Evolutionary conservation across 2,888 invertebrate genomes (phyloP).

Genomic region (Acronicta aceris): DNA sequence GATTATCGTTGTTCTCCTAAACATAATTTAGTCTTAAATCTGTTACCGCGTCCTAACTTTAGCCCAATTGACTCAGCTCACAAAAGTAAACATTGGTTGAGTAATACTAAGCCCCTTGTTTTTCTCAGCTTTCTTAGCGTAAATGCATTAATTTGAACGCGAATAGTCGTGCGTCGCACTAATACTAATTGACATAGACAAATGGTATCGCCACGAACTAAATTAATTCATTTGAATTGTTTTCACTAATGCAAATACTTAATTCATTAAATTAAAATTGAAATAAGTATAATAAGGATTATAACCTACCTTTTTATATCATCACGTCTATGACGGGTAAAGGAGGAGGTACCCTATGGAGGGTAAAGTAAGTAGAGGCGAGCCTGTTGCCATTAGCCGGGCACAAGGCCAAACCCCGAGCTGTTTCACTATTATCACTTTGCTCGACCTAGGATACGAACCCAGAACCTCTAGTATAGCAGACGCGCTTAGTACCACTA

Average conservation of each 20-base stretch:
- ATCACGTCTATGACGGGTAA: too few species aligned
- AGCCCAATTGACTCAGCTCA: conserved; percentile 69
- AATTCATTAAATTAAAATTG: too few species aligned
- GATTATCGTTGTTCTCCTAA: conserved; percentile 48
- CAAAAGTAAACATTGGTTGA: conserved; percentile 72
- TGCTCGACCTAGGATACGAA: too few species aligned
- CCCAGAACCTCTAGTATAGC: too few species aligned
- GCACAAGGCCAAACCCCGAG: too few species aligned
- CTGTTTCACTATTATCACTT: too few species aligned
- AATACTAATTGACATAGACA: conserved; percentile 81
- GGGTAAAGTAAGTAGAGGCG: too few species aligned
- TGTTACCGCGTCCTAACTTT: conserved; percentile 64
- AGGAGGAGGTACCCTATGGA: too few species aligned
- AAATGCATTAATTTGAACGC: conserved; percentile 71
- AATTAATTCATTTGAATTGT: conserved; percentile 54
- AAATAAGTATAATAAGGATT: too few species aligned
- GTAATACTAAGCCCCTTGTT: conserved; percentile 67
- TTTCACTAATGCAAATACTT: conserved; percentile 31
- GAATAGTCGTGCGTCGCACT: conserved; percentile 68
- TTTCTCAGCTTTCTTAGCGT: conserved; percentile 68
- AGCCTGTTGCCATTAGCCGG: too few species aligned
- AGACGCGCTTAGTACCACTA: too few species aligned
- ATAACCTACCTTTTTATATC: too few species aligned
- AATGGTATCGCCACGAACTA: conserved; percentile 64
- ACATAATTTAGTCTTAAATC: conserved; percentile 55